phyloP scores from a whole-genome alignment of 2,113 vertebrate species.

The Lonchura striata region DNA sequence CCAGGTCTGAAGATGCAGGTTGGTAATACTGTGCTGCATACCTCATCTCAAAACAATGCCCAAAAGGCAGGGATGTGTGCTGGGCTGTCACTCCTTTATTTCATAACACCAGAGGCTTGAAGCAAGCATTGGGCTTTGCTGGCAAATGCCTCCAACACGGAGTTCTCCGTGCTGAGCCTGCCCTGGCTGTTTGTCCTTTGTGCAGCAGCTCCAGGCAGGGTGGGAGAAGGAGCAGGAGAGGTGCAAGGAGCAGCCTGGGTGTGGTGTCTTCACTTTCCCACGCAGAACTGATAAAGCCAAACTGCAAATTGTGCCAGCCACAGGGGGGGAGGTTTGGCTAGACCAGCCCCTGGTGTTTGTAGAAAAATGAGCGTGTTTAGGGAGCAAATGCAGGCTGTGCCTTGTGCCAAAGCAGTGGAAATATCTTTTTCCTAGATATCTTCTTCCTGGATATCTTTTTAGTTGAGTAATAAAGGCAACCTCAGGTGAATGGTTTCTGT shows the following conservation, averaged over 20 bases:
- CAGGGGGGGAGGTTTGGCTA: neutral
- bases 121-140: neutral
- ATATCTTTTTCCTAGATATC: neutral
- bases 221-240: neutral
- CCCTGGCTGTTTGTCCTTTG: neutral
- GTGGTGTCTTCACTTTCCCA: neutral
- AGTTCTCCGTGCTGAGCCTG: neutral
- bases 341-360: neutral
- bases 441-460: neutral
- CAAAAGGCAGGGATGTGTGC: neutral
- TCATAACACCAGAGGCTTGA: neutral
- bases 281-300: neutral
- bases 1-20: neutral
- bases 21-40: neutral
- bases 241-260: neutral
- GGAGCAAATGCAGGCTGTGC: neutral
- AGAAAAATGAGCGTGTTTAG: neutral
- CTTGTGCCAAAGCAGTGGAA: neutral
- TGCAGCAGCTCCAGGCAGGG: accelerated
- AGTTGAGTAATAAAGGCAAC: neutral
- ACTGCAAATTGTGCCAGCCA: neutral
- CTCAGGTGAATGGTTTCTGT: neutral
- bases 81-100: neutral
- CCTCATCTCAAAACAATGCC: neutral
- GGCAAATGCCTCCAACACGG: neutral